phyloP scores from a whole-genome alignment of 2,888 invertebrate species.

The Cryptus viduatorius region DNA sequence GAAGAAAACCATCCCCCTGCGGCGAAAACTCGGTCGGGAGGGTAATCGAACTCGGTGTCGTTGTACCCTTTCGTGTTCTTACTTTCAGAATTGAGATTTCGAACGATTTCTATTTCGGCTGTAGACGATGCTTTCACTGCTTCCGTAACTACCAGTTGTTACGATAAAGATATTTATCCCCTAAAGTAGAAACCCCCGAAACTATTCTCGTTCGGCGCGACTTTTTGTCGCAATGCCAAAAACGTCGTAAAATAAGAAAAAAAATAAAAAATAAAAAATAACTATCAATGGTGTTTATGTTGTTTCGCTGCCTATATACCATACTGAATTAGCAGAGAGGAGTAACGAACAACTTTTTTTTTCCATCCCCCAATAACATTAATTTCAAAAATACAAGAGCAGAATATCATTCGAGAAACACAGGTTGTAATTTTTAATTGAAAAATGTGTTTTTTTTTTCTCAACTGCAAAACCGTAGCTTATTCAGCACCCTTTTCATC shows the following conservation, averaged over 20 bases:
- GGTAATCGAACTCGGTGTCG: slow-evolving; percentile 17
- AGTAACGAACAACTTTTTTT: too few relatives aligned
- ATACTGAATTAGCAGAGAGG: too few relatives aligned
- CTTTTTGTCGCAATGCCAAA: slow-evolving; percentile 44
- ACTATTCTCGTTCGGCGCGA: slow-evolving; percentile 23
- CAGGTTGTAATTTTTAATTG: too few relatives aligned
- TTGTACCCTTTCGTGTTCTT: slow-evolving; percentile 15
- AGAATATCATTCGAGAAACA: too few relatives aligned
- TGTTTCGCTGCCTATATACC: neutral
- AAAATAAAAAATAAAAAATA: neutral
- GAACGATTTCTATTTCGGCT: slow-evolving; percentile 26
- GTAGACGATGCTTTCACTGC: neutral
- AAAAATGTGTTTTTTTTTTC: too few relatives aligned
- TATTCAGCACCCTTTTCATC: too few relatives aligned
- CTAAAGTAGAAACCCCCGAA: slow-evolving; percentile 38
- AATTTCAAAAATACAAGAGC: too few relatives aligned
- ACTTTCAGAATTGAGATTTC: neutral
- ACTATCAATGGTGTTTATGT: neutral
- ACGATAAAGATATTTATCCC: slow-evolving; percentile 10
- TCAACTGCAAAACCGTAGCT: too few relatives aligned
- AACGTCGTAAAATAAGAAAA: slow-evolving; percentile 11
- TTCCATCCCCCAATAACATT: too few relatives aligned
- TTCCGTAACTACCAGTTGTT: neutral
- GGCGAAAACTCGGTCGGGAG: slow-evolving; percentile 44
- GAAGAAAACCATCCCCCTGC: slow-evolving; percentile 50